phyloP scores from a whole-genome alignment of 2,797 vertebrate genomes.

The Fundulus diaphanus region DNA sequence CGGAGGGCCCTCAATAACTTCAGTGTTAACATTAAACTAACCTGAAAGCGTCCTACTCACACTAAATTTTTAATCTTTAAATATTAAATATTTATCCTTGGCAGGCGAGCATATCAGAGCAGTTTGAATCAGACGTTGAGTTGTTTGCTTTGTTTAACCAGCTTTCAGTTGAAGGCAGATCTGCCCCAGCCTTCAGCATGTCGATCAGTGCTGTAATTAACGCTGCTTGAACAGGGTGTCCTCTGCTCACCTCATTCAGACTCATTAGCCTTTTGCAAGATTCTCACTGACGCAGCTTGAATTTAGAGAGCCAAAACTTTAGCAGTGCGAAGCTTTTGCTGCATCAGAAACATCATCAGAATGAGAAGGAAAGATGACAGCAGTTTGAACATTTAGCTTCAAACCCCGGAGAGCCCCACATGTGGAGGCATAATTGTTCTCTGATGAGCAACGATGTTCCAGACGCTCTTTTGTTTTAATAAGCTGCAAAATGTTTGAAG shows the following conservation, averaged over 20 bases:
- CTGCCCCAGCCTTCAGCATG: constrained; percentile 22
- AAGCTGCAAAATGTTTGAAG: not conserved
- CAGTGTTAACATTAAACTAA: not conserved
- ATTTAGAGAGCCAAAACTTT: constrained; percentile 34
- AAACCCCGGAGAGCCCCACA: constrained; percentile 5
- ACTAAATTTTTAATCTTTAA: not conserved
- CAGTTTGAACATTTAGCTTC: constrained; percentile 3
- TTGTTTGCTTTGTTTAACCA: constrained; percentile 15
- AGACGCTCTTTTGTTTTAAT: constrained; percentile 26
- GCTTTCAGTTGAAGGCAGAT: constrained; percentile 16
- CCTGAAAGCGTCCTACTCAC: not conserved
- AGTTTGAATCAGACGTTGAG: not conserved
- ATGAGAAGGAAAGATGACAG: constrained; percentile 14
- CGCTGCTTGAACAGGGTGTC: constrained; percentile 27
- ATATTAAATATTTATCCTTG: not conserved
- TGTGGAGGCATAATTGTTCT: constrained; percentile 2
- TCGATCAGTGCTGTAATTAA: constrained; percentile 50
- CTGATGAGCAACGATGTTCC: not conserved
- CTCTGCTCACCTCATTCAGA: constrained; percentile 51
- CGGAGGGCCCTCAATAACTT: not conserved
- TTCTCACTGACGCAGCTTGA: constrained; percentile 24
- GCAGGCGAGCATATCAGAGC: not conserved
- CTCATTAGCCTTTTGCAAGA: constrained; percentile 42
- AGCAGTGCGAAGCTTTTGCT: constrained; percentile 19
- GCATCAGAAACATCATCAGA: constrained; percentile 16